Evolutionary conservation across 2,888 invertebrate genomes (phyloP), one percentile per base, ranked within the genome.

Genomic region (Diaphora mendica): DNA sequence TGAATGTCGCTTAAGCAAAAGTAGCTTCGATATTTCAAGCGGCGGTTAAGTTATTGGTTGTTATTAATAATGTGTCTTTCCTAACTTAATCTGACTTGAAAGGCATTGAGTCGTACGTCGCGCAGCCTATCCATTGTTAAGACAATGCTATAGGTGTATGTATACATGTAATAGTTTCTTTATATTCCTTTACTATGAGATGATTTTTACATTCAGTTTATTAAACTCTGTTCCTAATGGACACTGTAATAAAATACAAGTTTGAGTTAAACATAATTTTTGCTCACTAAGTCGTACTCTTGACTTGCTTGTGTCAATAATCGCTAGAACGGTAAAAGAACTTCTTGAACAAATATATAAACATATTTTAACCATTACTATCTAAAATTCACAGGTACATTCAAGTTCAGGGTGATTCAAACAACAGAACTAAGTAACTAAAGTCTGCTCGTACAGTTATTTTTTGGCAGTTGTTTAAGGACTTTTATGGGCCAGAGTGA

Each of bases 1-100:
- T 91, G 89, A 90, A 88, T 90, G 92, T 94, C 94, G 90, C 93
- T 95, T 94, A 94, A 93, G 94, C 93, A 92, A 94, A 94, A 94
- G 92, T 93, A 91, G 92, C 91, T 93, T 90, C 94, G 93, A 95
- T 95, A 95, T 94, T 94, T 95, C 94, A 95, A 94, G 91, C 90
- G 85, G 85, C 87, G 86, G 90, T 90, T 94, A 94, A 95, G 90
- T 94, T 95, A 95, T 95, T 94, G 95, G 92, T 89, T 88, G 93
- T 93, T 95, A 95, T 95, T 95, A 95, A 95, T 94, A 95, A 95
- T 89, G 88, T 89, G 91, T 90, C 93, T 94, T 94, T 93, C 92
- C 91, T 93, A 93, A 94, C 93, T 93, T 95, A 95, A 95, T 95
- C 95, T 93, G 94, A 94, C 94, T 95, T 93, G 93, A 94, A 92